Evolutionary conservation across 2,113 vertebrate species (phyloP), one percentile per base, ranked within the genome.

Genomic region (Gavialis gangeticus): DNA sequence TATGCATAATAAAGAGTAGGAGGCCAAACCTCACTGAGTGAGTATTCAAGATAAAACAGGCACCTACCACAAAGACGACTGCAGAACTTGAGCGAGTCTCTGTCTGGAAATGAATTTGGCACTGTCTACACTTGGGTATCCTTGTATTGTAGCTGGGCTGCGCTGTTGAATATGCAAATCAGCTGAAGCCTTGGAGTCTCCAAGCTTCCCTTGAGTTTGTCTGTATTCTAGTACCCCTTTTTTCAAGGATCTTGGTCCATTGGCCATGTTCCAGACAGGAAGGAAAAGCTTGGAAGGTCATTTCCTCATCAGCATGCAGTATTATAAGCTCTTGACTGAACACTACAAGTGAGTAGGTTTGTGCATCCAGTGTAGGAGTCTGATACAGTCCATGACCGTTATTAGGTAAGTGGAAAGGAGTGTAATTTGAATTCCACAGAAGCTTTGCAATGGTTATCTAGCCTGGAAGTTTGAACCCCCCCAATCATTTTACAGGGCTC

Each of bases 41-140:
- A 37, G 67, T 13, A 46, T 46, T 46, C 34, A 46, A 37, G 34
- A 30, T 46, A 24, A 34, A 73, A 46, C 13, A 4, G 6, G 19
- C 12, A 46, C 19, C 22, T 15, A 22, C 6, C 69, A 73, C 34
- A 46, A 46, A 46, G 46, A 9, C 2, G 46, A 46, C 46, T 46
- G 46, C 46, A 46, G 46, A 46, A 46, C 9, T 46, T 46, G 46
- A 46, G 46, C 9, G 46, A 46, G 46, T 46, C 25, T 93, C 25
- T 93, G n/a, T 34, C 18, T 58, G 2, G 25, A 57, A 46, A 64
- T 60, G 46, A 87, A 54, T 60, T 30, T 58, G 58, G 60, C 9
- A 1, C 19, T 81, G 66, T 66, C 59, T 64, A 0, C 57, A 3
- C 1, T 46, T 4, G 30, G 6, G 19, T 62, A 84, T 34, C 4